Percentiles rank a stretch among this genome's conserved stretches.
phyloP scores from a whole-genome alignment of 64 coral and sea anemone genomes.

The Montipora sp. region DNA sequence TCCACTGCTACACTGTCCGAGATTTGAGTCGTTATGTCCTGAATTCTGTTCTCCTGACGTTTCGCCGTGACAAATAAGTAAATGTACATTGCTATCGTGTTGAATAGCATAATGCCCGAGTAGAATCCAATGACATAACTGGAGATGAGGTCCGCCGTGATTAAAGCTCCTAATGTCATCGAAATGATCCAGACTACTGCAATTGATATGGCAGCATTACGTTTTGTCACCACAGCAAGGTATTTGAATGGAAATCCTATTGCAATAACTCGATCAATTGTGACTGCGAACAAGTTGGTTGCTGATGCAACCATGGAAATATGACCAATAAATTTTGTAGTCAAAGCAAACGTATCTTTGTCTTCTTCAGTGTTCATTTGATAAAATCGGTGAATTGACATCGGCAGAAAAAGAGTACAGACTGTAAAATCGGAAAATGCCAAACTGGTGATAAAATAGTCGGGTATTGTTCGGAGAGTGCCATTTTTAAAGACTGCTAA shows the following conservation, averaged over 20 bases:
- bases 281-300: conserved; percentile 37
- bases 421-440: conserved; percentile 25
- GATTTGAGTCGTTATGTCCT: neutral
- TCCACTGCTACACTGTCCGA: neutral
- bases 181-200: conserved; percentile 2
- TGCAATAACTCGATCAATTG: conserved; percentile 30
- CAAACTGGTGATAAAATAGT: conserved; percentile 40
- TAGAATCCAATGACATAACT: neutral
- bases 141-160: neutral
- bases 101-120: neutral
- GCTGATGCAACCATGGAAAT: conserved; percentile 32
- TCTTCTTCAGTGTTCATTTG: neutral
- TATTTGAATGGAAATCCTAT: conserved; percentile 46
- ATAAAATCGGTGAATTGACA: conserved; percentile 1
- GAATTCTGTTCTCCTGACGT: conserved; percentile 26
- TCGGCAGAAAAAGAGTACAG: neutral
- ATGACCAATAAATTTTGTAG: conserved; percentile 5
- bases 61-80: conserved; percentile 28
- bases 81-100: conserved; percentile 13
- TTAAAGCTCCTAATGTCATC: neutral
- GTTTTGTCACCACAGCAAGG: neutral
- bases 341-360: neutral
- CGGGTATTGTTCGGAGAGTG: conserved; percentile 12
- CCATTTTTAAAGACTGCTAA: neutral
- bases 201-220: neutral